These are phyloP conservation scores for Tretioscincus oriximinensis DNA, from an alignment of 2,113 vertebrate species.

Conservation along the genomic window DNA sequence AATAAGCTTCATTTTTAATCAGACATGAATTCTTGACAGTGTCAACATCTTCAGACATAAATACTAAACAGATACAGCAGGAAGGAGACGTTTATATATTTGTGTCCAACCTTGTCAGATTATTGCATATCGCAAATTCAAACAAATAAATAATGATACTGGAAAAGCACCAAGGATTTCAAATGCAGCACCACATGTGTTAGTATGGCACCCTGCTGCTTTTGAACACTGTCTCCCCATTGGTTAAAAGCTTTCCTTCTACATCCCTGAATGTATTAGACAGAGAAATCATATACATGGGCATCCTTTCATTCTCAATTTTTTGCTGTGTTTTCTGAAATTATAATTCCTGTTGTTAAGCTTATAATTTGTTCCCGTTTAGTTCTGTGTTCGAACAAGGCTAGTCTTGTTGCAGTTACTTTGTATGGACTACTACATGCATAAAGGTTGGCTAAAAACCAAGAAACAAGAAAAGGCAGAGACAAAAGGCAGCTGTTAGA, in stretches of 20 bases:
- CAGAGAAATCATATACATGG: neutral
- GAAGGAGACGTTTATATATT: no score
- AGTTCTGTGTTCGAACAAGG: slow-evolving; percentile 5
- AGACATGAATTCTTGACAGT: no score
- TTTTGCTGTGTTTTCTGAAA: neutral
- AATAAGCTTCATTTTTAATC: no score
- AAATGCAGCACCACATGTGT: neutral
- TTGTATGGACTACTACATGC: neutral
- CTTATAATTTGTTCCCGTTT: neutral
- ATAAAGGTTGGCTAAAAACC: neutral
- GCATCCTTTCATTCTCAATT: neutral
- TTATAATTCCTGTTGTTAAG: neutral
- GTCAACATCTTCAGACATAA: no score
- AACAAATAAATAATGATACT: no score
- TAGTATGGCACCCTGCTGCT: neutral
- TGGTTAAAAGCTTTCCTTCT: neutral
- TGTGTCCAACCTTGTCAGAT: no score
- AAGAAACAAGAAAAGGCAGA: slow-evolving; percentile 48
- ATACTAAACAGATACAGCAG: no score
- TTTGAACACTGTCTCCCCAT: no score
- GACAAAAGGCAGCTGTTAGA: slow-evolving; percentile 59
- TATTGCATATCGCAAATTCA: no score
- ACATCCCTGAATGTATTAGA: neutral
- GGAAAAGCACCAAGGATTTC: neutral
- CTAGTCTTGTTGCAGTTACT: neutral